A percentile compares a stretch with the other conserved stretches of the same genome.
These are phyloP conservation scores for Diploscapter pachys DNA, from an alignment of 1,140 invertebrate species.

Conservation along the genomic window DNA sequence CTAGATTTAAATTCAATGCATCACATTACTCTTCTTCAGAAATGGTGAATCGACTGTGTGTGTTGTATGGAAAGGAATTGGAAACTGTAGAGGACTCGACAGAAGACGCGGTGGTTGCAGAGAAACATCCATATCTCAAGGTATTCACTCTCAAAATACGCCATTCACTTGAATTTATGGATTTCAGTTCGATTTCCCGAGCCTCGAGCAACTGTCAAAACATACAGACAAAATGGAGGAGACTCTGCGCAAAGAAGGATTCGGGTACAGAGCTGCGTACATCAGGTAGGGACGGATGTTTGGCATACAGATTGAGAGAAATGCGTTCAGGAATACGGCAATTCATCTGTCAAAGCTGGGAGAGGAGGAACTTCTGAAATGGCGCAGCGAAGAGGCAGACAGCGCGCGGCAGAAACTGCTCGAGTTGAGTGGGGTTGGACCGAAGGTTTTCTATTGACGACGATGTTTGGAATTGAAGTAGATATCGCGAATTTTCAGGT, in stretches of 20 bases:
- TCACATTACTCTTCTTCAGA: slow-evolving; percentile 11
- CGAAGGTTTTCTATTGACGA: slow-evolving; percentile 7
- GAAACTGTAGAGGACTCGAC: background rate
- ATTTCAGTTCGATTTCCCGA: slow-evolving; percentile 61
- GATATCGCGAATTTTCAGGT: slow-evolving; percentile 66
- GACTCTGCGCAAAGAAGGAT: slow-evolving; percentile 67
- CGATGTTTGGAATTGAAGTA: background rate
- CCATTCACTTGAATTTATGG: slow-evolving; percentile 56
- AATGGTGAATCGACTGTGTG: slow-evolving; percentile 24
- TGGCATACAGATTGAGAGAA: no score
- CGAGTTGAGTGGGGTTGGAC: slow-evolving; percentile 30
- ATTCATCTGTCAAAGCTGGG: no score
- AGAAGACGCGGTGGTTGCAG: background rate
- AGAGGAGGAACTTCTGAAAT: no score
- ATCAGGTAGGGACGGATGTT: slow-evolving; percentile 63
- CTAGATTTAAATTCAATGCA: slow-evolving; percentile 36
- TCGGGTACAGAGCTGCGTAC: slow-evolving; percentile 86
- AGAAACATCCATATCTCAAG: background rate
- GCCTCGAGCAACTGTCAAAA: slow-evolving; percentile 51
- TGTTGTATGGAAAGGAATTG: slow-evolving; percentile 7
- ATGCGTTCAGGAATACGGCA: no score
- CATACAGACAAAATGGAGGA: slow-evolving; percentile 70
- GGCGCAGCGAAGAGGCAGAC: background rate
- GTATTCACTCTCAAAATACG: background rate
- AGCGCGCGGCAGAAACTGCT: background rate